phyloP scores from a whole-genome alignment of 2,797 vertebrate species.

The Melanotaenia nigrans region DNA sequence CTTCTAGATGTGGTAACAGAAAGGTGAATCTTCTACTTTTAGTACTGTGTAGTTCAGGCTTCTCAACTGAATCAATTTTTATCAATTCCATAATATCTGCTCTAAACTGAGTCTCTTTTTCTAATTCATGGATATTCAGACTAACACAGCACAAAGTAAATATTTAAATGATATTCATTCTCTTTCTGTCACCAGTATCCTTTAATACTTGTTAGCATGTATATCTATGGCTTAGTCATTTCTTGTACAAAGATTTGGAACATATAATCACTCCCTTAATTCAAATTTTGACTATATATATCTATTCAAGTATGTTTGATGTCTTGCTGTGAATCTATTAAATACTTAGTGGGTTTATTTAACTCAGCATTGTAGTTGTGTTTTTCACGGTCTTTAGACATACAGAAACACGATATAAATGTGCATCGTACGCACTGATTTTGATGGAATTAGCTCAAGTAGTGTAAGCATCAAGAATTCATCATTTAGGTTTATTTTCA shows the following conservation, averaged over 20 bases:
- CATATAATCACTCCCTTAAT: neutral
- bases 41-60: too few species aligned
- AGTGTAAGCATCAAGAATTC: neutral
- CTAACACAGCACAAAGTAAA: neutral
- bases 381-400: slow-evolving; percentile 14
- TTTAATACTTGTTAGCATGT: neutral
- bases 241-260: neutral
- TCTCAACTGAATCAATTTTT: too few species aligned
- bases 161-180: neutral
- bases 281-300: neutral
- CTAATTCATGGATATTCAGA: neutral
- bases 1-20: neutral
- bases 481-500: neutral
- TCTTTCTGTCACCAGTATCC: neutral
- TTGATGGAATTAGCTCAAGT: neutral
- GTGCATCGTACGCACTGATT: neutral
- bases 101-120: neutral
- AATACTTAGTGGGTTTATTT: neutral
- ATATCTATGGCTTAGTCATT: neutral
- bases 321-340: neutral
- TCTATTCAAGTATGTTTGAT: neutral
- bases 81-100: neutral
- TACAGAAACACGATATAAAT: neutral
- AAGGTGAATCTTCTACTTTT: neutral
- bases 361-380: neutral